Evolutionary conservation across 2,797 vertebrate genomes (phyloP), one percentile per base, ranked within the genome.

Genomic region (Naso thynnoides): DNA sequence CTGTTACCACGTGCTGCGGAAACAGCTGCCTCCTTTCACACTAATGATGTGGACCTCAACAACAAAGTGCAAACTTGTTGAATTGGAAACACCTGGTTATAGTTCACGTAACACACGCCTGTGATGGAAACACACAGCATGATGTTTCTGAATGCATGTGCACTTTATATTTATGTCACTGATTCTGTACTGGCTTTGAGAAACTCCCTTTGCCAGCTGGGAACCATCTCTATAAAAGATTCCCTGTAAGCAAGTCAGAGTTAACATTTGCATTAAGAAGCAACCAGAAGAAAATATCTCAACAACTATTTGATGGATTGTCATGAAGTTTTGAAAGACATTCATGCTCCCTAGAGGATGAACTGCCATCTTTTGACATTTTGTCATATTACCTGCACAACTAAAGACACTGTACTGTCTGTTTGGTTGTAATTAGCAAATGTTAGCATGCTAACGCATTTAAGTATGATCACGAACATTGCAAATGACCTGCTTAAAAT

Each of bases 191-290:
- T 14, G 45, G 10, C 31, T 48, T 66, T 76, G 54, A 15, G 38
- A 69, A 65, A 80, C 85, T 90, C 88, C 87, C 78, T 33, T 45
- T 21, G 16, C 73, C 83, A 86, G 81, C 73, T 83, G 86, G 86
- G 60, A 85, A 56, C 18, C 15, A 70, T 85, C 79, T 69, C 50
- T 33, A 29, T 54, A 33, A 79, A n/a, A 26, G 23, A 76, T 31
- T 57, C 47, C 50, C 19, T 44, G 24, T 18, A 4, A 45, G 45
- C 7, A 42, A 63, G 59, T 23, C 10, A 3, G 39, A 42, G 57
- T 58, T 66, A 15, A 18, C 23, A 18, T 69, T 5, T 56, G 45
- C 23, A 26, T 65, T 18, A 73, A 53, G 18, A 23, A 2, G 18
- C 10, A 45, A 52, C 6, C 33, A 49, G 16, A 33, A 8, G 21